Evolutionary conservation across 2,797 vertebrate species (phyloP), one percentile per base, ranked within the genome.

Genomic region (Esox lucius): DNA sequence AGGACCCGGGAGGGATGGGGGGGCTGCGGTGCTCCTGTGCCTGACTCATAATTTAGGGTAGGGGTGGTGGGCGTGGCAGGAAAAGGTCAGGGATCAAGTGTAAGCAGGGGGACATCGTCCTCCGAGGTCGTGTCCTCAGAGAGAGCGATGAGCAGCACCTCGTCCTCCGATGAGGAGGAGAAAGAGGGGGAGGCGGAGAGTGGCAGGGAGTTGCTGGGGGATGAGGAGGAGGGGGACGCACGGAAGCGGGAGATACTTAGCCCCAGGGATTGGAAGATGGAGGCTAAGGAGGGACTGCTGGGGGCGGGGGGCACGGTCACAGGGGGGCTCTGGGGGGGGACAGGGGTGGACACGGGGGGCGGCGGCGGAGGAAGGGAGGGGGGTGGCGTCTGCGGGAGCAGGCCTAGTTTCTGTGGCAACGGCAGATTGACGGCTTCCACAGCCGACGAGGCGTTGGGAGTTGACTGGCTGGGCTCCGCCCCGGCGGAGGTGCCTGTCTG

Each of bases 141-240:
- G 67, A 97, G 91, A 0, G 96, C 95, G 82, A 97, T 92, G 0
- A 97, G 91, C 74, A 97, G 89, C 68, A 97, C 96, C 56, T 97
- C 96, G 0, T 97, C 96, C 13, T 97, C 96, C 0, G 91, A 92
- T 19, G 90, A 87, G 6, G 56, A 81, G 83, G 75, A 85, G 88
- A 85, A 79, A 16, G 79, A 74, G 15, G 91, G 89, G 24, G 93
- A 93, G 51, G 88, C 75, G 0, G 93, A 93, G 16, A 94, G 92
- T 70, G 86, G 84, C 87, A 91, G 89, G 72, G 82, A 90, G 85
- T 89, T 91, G 81, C 81, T 78, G 78, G 86, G 53, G 64, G 77
- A 86, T 42, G 86, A 75, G 72, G 87, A 77, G 1, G 88, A 87
- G 8, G 92, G 86, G 0, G 90, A 90, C 26, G 86, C 82, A 76